phyloP scores from a whole-genome alignment of 2,888 invertebrate genomes.

The Barypeithes pellucidus region DNA sequence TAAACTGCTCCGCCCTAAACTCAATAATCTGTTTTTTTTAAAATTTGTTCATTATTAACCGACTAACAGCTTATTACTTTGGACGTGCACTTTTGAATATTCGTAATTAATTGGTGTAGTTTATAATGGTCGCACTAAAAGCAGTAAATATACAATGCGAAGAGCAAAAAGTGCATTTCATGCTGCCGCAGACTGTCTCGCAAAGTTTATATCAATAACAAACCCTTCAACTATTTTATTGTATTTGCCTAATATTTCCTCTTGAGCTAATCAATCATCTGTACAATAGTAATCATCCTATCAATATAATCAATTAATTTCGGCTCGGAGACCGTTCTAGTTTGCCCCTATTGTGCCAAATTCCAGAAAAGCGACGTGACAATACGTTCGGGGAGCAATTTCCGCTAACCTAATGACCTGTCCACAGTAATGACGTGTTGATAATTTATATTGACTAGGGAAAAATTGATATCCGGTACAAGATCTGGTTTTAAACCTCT shows the following conservation, averaged over 20 bases:
- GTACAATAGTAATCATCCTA: constrained; percentile 4
- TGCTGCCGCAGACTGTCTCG: not conserved
- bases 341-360: not conserved
- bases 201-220: no score
- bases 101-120: no score
- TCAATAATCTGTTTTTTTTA: no score
- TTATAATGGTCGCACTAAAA: no score
- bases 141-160: no score
- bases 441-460: no score
- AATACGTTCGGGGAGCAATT: not conserved
- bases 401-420: not conserved
- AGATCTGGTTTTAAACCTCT: not conserved
- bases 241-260: not conserved
- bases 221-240: not conserved
- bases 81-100: no score
- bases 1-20: no score
- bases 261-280: constrained; percentile 1
- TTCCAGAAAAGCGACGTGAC: not conserved
- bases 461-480: not conserved
- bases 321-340: not conserved
- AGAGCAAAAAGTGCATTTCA: not conserved
- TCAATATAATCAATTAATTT: constrained; percentile 12
- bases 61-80: no score
- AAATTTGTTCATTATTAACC: no score
- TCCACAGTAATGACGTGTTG: not conserved